Evolutionary conservation across 1,140 invertebrate genomes (phyloP).

Genomic region (Nasonia longicornis): DNA sequence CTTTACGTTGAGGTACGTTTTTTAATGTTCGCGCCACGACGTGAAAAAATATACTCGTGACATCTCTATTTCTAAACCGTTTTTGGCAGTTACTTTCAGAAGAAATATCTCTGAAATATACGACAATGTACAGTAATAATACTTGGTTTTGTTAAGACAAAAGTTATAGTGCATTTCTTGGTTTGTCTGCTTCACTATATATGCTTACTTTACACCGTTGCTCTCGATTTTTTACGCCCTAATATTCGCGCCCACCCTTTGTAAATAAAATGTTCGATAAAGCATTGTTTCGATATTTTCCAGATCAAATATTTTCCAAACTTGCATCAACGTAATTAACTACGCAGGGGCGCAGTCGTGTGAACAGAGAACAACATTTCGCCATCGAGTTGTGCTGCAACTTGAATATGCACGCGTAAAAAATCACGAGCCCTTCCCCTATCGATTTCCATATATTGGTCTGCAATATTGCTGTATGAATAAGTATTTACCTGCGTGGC

Average conservation of each 20-base stretch:
- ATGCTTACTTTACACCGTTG: neutral
- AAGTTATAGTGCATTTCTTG: slow-evolving; percentile 3
- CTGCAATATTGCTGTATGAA: slow-evolving; percentile 3
- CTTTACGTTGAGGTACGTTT: slow-evolving; percentile 20
- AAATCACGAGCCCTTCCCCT: neutral
- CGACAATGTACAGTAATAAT: slow-evolving; percentile 10
- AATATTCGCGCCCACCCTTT: neutral
- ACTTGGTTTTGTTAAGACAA: neutral
- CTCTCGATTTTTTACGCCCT: neutral
- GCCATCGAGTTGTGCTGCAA: neutral
- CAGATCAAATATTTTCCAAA: neutral
- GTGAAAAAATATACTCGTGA: slow-evolving; percentile 34
- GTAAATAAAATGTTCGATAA: no score
- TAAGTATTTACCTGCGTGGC: neutral
- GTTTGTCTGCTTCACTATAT: neutral
- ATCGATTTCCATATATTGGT: neutral
- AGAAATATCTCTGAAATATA: slow-evolving; percentile 28
- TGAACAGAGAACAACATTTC: neutral
- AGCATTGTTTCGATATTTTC: neutral
- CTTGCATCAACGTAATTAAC: neutral
- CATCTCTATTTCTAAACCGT: slow-evolving; percentile 17
- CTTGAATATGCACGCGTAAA: neutral
- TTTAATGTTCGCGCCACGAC: slow-evolving; percentile 2
- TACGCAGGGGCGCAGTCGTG: neutral
- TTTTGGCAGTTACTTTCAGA: slow-evolving; percentile 39